Percentiles rank a stretch among this genome's conserved stretches.
Conservation (phyloP, 2,797 vertebrate species). For the Aphelocoma californica region DNA sequence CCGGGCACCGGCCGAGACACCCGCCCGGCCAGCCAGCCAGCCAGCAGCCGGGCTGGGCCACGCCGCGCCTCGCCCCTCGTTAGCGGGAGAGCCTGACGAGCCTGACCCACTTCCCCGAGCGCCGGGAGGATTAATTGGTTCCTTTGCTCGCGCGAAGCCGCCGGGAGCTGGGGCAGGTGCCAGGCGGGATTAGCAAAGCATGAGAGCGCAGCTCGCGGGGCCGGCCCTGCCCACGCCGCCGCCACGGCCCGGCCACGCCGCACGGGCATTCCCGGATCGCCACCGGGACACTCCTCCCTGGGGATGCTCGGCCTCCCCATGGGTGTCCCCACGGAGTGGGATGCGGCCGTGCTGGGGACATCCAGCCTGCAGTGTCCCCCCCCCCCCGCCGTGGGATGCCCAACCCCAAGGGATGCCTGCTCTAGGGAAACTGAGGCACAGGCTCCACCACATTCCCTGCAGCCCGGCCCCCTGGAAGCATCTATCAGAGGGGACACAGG, state of each 20-base stretch:
- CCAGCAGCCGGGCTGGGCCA: conserved; percentile 25
- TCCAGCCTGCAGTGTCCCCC: neutral
- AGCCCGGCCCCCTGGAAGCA: neutral
- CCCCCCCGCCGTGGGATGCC: neutral
- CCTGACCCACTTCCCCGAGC: conserved; percentile 56
- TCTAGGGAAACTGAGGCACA: neutral
- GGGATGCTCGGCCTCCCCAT: rapidly evolving
- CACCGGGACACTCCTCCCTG: neutral
- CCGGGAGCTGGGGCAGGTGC: conserved; percentile 51
- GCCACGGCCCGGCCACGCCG: neutral
- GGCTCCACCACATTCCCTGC: rapidly evolving
- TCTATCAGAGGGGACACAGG: neutral
- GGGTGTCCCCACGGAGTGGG: neutral
- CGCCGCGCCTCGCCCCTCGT: conserved; percentile 38
- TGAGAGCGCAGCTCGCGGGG: conserved; percentile 38
- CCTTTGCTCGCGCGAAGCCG: conserved; percentile 29
- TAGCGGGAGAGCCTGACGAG: conserved; percentile 56
- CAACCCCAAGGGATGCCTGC: neutral
- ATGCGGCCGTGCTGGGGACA: rapidly evolving
- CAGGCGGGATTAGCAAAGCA: conserved; percentile 45
- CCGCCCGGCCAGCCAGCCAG: conserved; percentile 13
- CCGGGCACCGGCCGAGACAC: neutral
- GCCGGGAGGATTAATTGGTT: conserved; percentile 51
- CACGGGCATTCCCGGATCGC: neutral
- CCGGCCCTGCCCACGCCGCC: neutral